Conservation (phyloP, 2,113 vertebrate genomes). For the Brachyhypopomus occidentalis region DNA sequence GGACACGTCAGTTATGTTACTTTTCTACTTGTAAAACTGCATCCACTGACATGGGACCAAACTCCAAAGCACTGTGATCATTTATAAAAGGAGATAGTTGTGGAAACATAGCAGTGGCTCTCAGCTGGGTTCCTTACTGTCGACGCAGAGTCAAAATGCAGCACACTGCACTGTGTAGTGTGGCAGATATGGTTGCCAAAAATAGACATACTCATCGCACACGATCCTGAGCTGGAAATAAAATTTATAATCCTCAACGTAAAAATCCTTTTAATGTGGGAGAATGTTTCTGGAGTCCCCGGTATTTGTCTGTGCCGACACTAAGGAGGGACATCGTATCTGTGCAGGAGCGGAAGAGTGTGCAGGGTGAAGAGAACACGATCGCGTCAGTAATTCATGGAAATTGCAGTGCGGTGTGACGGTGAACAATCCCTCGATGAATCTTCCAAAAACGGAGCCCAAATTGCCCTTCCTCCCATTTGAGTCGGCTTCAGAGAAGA, state of each 20-base stretch:
- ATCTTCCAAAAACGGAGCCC: slow-evolving; percentile 30
- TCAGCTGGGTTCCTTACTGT: neutral
- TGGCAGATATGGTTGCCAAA: neutral
- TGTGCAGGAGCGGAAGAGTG: slow-evolving; percentile 12
- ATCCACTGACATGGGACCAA: slow-evolving; percentile 1
- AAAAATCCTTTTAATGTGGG: slow-evolving; percentile 2
- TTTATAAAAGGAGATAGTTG: neutral
- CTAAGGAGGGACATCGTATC: neutral
- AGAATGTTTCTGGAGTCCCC: neutral
- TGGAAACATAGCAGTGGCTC: neutral
- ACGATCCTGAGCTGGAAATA: neutral
- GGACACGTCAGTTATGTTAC: neutral
- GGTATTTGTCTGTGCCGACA: neutral
- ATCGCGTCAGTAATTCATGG: slow-evolving; percentile 45
- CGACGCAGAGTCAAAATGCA: no score
- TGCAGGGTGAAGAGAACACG: slow-evolving; percentile 30
- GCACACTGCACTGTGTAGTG: neutral
- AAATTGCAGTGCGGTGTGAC: slow-evolving; percentile 45
- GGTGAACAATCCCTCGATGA: slow-evolving; percentile 19
- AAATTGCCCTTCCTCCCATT: slow-evolving; percentile 35
- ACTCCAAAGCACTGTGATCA: neutral
- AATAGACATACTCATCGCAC: no score
- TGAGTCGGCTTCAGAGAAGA: slow-evolving; percentile 24
- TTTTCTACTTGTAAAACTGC: neutral
- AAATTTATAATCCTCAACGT: neutral